Evolutionary conservation across 2,888 invertebrate species (phyloP).

Genomic region (Conus canariensis): DNA sequence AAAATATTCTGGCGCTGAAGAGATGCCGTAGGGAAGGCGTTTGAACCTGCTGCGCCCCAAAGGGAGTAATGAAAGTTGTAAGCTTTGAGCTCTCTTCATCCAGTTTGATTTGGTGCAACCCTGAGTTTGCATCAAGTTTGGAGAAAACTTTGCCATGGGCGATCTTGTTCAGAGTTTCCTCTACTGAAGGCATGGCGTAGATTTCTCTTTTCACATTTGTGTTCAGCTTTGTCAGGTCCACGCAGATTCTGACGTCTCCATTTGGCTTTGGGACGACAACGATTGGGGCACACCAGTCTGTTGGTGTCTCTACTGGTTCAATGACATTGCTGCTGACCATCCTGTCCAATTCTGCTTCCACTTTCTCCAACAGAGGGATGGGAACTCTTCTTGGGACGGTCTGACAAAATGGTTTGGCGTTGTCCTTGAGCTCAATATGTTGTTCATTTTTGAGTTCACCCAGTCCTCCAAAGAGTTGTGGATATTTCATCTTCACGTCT

Average conservation of each 20-base stretch:
- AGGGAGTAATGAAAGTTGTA: constrained; percentile 42
- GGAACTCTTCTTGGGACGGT: no score
- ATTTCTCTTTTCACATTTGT: neutral
- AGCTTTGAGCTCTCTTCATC: constrained; percentile 34
- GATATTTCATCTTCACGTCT: no score
- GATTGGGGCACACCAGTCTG: neutral
- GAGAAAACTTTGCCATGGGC: constrained; percentile 17
- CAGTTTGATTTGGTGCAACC: constrained; percentile 20
- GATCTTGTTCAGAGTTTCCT: constrained; percentile 19
- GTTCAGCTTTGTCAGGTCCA: constrained; percentile 11
- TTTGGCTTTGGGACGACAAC: constrained; percentile 10
- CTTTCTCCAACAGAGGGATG: neutral
- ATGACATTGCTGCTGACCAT: no score
- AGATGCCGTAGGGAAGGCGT: neutral
- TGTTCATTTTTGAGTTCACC: no score
- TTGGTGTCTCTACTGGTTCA: no score
- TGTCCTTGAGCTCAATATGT: no score
- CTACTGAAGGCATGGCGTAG: constrained; percentile 4
- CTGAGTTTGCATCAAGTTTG: constrained; percentile 26
- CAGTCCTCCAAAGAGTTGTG: no score
- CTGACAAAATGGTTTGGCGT: no score
- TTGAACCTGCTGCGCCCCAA: constrained; percentile 34
- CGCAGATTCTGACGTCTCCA: neutral
- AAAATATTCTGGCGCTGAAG: constrained; percentile 1
- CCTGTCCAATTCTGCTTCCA: neutral